Base-by-base conservation (phyloP, 2,888 invertebrate species). In the Orthonevra nobilis region DNA sequence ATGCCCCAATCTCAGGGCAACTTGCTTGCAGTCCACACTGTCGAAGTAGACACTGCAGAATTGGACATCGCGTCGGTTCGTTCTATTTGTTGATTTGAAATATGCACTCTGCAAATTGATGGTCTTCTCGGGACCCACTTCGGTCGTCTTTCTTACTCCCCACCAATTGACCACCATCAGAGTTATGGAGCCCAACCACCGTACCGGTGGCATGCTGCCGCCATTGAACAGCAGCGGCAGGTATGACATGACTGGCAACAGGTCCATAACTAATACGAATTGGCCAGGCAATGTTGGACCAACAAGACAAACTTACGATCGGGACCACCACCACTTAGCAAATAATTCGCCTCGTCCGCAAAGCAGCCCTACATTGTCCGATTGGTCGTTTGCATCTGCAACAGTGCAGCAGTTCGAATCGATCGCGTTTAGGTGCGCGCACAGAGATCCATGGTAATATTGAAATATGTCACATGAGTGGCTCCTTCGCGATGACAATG, bases 261-360 rank as follows among this genome's bases (percentile, higher is more conserved):
- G 77, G 77, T 79, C 66, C 73, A 79, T 79, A 79, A 79, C 72
- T 72, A 79, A 79, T 77, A 77, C 70, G 63, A 77, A 69, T 70
- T 63, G 63, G 48, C 70, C 58, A 46, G 34, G n/a, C 3, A 6
- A 30, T 44, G 20, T n/a, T n/a, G 50, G 52, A 20, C 61, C 70
- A 26, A 38, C 19, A 30, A 44, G 36, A 54, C 46, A 36, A 20
- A 14, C 54, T 28, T 23, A 48, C 23, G 26, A 48, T 28, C 40
- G 38, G 32, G 32, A 64, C 64, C 42, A 64, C 61, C 69, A 42
- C 52, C 75, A 70, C 63, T 64, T 77, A 70, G 50, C 63, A 34
- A 69, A 50, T 58, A 64, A 69, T 64, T 58, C 50, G 14, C 30
- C 26, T 38, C 28, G 46, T 42, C 28, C 26, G 40, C 32, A 56